A percentile compares a stretch with the other conserved stretches of the same genome.
phyloP scores from a whole-genome alignment of 1,140 invertebrate species.

The Leptestheria dahalacensis region DNA sequence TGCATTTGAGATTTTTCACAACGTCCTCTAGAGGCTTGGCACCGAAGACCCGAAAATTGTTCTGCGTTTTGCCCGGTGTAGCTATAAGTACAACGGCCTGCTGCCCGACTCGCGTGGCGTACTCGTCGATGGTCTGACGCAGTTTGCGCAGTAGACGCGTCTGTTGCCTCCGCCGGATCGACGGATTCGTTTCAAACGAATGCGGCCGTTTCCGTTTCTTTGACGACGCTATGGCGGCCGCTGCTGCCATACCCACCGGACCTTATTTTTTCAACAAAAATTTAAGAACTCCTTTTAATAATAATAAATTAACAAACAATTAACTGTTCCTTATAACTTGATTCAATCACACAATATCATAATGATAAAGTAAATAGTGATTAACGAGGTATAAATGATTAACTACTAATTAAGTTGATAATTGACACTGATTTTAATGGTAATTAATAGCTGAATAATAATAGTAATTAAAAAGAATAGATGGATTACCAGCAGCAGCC shows the following conservation, averaged over 20 bases:
- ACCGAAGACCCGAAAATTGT: conserved; percentile 91
- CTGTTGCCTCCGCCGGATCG: conserved; percentile 87
- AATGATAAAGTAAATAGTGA: no score
- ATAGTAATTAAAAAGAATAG: conserved; percentile 32
- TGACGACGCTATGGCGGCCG: conserved; percentile 87
- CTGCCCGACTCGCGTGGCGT: conserved; percentile 90
- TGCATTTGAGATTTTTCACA: conserved; percentile 31
- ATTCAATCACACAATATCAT: no score
- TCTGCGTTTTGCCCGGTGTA: conserved; percentile 89
- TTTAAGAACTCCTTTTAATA: conserved; percentile 8
- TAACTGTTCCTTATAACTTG: neutral
- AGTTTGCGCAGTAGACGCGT: conserved; percentile 79
- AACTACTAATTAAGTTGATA: neutral
- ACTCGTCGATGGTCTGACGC: conserved; percentile 91
- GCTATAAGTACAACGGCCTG: conserved; percentile 91
- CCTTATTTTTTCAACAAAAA: conserved; percentile 35
- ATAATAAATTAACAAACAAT: neutral
- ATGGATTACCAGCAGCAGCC: conserved; percentile 63
- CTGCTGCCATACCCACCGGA: conserved; percentile 88
- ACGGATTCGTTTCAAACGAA: conserved; percentile 95
- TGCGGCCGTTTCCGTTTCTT: conserved; percentile 90
- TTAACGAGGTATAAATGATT: no score
- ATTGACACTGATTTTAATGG: neutral
- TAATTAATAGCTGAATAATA: conserved; percentile 8
- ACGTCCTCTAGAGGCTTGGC: conserved; percentile 94